Base-by-base conservation (phyloP, 2,888 invertebrate genomes). In the Pandemis cinnamomeana region DNA sequence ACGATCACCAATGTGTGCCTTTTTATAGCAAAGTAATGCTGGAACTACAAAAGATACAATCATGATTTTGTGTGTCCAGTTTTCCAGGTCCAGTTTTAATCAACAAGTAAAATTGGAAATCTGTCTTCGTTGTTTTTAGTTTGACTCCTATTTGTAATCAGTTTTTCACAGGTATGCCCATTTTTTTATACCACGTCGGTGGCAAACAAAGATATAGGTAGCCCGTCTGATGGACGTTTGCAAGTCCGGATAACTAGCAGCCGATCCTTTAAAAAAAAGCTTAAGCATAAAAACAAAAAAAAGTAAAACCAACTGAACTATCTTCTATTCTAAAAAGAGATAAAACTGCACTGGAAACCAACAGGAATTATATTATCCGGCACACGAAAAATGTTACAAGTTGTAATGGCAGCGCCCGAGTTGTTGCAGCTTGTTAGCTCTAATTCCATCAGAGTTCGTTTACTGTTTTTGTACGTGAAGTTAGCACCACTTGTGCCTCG, bases 371-470 rank as follows among this genome's bases (percentile, higher is more conserved):
- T 66, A 66, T 73, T 70, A 70, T 60, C 70, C 10, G 36, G 53
- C 46, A 69, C 20, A 64, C 77, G 79, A 80, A 81, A 84, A 86
- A 81, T 83, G 83, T 78, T 82, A 80, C 84, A 82, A 82, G 82
- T 82, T 81, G 82, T 78, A 61, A 69, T 63, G 63, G 77, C 73
- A 77, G 78, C 78, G 78, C 72, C 79, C 71, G 77, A 81, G 79
- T 78, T 80, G 80, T 81, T 82, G 80, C 84, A 83, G 84, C 85
- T 86, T 83, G 83, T 82, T 81, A 84, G 84, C 83, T 86, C 80
- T 85, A 84, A 86, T 86, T 84, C 82, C 82, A 83, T 86, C 82
- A 82, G 76, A 77, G 80, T 74, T 74, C 73, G 61, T 73, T 73
- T 69, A 69, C 68, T 69, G 69, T 73, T 73, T 75, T 76, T 71